Percentiles rank a stretch among this genome's conserved stretches.
Evolutionary conservation across 2,888 invertebrate species (phyloP).

Genomic region (Vanessa cardui): DNA sequence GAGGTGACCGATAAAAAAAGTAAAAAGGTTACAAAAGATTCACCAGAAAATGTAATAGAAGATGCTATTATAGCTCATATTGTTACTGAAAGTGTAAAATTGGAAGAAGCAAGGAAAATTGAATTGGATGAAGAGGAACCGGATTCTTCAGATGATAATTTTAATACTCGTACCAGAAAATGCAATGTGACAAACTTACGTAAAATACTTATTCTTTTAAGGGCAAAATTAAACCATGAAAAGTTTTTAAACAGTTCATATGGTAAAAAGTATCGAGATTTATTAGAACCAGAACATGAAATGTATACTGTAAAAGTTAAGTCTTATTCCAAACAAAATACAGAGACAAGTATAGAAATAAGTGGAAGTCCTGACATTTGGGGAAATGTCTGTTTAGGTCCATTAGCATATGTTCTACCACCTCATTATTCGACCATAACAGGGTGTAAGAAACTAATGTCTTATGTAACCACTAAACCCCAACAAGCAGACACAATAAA

Average conservation of each 20-base stretch:
- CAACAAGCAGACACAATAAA: slow-evolving; percentile 40
- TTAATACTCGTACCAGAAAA: background rate
- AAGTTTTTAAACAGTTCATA: slow-evolving; percentile 50
- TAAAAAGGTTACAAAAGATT: slow-evolving; percentile 51
- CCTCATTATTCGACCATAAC: slow-evolving; percentile 65
- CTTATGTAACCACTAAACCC: slow-evolving; percentile 43
- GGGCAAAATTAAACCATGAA: slow-evolving; percentile 53
- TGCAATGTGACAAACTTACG: slow-evolving; percentile 55
- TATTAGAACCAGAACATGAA: slow-evolving; percentile 44
- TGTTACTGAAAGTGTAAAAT: slow-evolving; percentile 52
- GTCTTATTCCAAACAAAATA: slow-evolving; percentile 60
- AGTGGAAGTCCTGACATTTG: slow-evolving; percentile 55
- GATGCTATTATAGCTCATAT: slow-evolving; percentile 59
- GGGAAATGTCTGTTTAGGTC: slow-evolving; percentile 50
- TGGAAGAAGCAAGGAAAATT: slow-evolving; percentile 42
- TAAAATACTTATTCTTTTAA: slow-evolving; percentile 58
- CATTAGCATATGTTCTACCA: slow-evolving; percentile 57
- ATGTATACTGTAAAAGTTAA: slow-evolving; percentile 51
- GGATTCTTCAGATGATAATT: slow-evolving; percentile 5
- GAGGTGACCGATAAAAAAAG: slow-evolving; percentile 52
- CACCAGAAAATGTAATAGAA: slow-evolving; percentile 57
- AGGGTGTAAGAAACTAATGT: slow-evolving; percentile 61
- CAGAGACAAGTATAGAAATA: slow-evolving; percentile 40
- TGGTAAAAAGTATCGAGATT: slow-evolving; percentile 47
- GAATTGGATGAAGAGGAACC: slow-evolving; percentile 34